These are phyloP conservation scores for Drosophila planitibia DNA, from an alignment of 2,888 invertebrate species.

Conservation along the genomic window DNA sequence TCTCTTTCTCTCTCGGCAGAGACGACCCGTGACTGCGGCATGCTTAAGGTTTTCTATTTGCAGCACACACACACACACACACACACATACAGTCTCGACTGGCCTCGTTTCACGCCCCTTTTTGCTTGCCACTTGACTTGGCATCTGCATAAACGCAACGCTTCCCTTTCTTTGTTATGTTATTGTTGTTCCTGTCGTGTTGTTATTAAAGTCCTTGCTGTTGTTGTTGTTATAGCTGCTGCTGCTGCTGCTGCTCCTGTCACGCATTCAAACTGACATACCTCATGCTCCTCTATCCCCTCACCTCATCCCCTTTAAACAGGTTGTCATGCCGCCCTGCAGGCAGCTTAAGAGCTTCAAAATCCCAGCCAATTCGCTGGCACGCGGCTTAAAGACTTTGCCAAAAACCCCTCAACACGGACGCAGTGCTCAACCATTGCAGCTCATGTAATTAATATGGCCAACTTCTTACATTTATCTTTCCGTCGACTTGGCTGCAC, in stretches of 20 bases:
- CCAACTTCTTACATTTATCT: slow-evolving; percentile 48
- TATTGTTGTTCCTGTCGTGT: slow-evolving; percentile 35
- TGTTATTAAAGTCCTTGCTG: slow-evolving; percentile 32
- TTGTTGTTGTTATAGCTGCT: slow-evolving; percentile 15
- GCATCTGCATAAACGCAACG: slow-evolving; percentile 76
- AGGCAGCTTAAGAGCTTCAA: slow-evolving; percentile 52
- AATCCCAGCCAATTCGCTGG: slow-evolving; percentile 9
- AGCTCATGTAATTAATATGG: slow-evolving; percentile 22
- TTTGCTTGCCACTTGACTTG: slow-evolving; percentile 69
- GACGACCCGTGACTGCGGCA: slow-evolving; percentile 24
- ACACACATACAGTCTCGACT: slow-evolving; percentile 33
- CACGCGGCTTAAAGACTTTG: slow-evolving; percentile 51
- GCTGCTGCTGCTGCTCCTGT: slow-evolving; percentile 40
- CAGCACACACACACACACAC: slow-evolving; percentile 12
- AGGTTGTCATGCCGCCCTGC: slow-evolving; percentile 10
- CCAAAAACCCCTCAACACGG: slow-evolving; percentile 11
- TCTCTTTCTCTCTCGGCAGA: not conserved
- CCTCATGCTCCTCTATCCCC: not conserved
- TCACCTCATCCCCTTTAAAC: not conserved
- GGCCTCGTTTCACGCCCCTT: slow-evolving; percentile 68
- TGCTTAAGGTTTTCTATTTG: slow-evolving; percentile 62
- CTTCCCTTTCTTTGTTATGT: slow-evolving; percentile 42
- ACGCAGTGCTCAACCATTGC: slow-evolving; percentile 22
- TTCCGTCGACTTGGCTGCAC: not conserved
- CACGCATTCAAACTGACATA: slow-evolving; percentile 57